Evolutionary conservation across 2,888 invertebrate genomes (phyloP), one percentile per base, ranked within the genome.

Genomic region (Phymatocera aterrima): DNA sequence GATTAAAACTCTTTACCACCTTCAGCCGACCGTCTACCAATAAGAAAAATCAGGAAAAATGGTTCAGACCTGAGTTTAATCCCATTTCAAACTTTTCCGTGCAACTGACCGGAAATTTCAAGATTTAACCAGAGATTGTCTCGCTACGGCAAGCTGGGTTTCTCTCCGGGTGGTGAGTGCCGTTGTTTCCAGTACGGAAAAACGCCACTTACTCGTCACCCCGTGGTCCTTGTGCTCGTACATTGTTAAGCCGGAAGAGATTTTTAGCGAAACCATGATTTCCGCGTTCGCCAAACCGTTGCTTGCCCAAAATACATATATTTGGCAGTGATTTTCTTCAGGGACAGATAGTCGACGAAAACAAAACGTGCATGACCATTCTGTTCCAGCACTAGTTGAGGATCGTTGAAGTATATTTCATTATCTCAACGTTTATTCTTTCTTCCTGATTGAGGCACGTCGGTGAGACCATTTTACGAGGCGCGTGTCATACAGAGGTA

Each of bases 61-160:
- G 68, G 68, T 43, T 46, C 68, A 68, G 68, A 43, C 43, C 28
- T 0, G 72, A 72, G 48, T 72, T 72, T 72, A 72, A 72, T 72
- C 72, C 72, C 18, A 72, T 72, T 72, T 72, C 72, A 72, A 72
- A 72, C 72, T 72, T 51, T 24, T 37, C 34, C 51, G 72, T 72
- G 48, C 72, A 72, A 72, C 72, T 72, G 72, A 72, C 51, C 51
- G 72, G 72, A 72, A 72, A 51, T 72, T 40, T 72, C 21, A 28
- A 72, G 72, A 51, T 72, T 34, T 72, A 72, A 34, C 72, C 43
- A 46, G 51, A 72, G 51, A 72, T 72, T 18, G 72, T 34, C 72
- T 72, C n/a, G n/a, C n/a, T 37, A 72, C 72, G 8, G 31, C n/a
- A 46, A 68, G 68, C 37, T 37, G 64, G 10, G 68, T n/a, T 68